Base-by-base conservation (phyloP, 2,888 invertebrate genomes). In the Phalangium opilio region DNA sequence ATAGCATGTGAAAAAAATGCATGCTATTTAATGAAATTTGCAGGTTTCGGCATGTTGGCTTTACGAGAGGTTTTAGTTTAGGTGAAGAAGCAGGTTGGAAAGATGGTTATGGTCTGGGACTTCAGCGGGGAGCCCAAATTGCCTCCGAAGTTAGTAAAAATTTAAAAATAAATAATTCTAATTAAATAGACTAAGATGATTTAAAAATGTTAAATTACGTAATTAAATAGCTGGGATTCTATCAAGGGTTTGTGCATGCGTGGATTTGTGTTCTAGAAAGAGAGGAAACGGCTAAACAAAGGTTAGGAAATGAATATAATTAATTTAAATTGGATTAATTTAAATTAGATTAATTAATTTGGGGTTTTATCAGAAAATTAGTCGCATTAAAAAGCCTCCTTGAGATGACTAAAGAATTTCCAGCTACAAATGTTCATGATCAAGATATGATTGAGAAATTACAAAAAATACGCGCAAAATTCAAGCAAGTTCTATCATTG, bases 41-140 rank as follows among this genome's bases (percentile, higher is more conserved):
- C 17, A 53, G 53, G 39, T 50, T 54, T 45, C 54, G 56, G 39
- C 57, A 57, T 41, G 54, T 55, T 49, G 57, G 58, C n/a, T 58
- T 57, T 45, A 56, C 54, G 11, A 49, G 57, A 36, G 58, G 58
- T 32, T 58, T 58, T 43, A 54, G 54, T 41, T 45, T 58, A 18
- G 58, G 58, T 18, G 58, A 58, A 49, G 57, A 58, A 45, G 56
- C 57, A 34, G 57, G 58, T 17, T 58, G 57, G 54, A 52, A 54
- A 41, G 58, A 58, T 48, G 58, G 58, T 14, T 58, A 58, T 48
- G 47, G 48, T 35, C 48, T 54, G 44, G 58, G 58, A 12, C 48
- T 58, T 18, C 54, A 57, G 27, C 49, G 53, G 51, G 58, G 58
- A 14, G 57, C 58, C 33, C 55, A 56, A 40, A 50, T 58, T 45